Evolutionary conservation across 2,888 invertebrate species (phyloP), one percentile per base, ranked within the genome.

Genomic region (Coenonympha arcania): DNA sequence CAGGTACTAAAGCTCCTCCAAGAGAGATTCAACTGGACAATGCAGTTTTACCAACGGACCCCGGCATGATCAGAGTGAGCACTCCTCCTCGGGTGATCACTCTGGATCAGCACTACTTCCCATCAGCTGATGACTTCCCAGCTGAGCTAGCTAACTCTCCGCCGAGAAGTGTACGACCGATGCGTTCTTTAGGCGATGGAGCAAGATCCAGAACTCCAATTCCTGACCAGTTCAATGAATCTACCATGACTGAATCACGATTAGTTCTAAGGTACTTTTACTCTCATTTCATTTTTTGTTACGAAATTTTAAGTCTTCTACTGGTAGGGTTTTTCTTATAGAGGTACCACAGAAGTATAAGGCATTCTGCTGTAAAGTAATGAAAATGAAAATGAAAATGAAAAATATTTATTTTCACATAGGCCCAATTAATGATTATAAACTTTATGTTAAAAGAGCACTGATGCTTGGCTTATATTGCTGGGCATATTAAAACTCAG

Each of bases 1-100:
- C 64, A 93, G 94, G 93, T 30, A 92, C 94, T 18, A 91, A 92
- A 75, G 94, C 95, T 34, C 90, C 95, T n/a, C 95, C 95, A 2
- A 88, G 94, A 60, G 96, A 96, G 87, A 93, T 95, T 51, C 90
- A 91, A 58, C 81, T 94, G 68, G 96, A 96, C 70, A 94, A 95
- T 87, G 91, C 94, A 9, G 90, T 94, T 56, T 79, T 94, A 70
- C 88, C 89, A 36, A 89, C 90, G 52, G 92, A 92, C 61, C 90
- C 91, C 26, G 89, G 90, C 13, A 90, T 92, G 80, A 89, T 95
- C 43, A 89, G 95, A 56, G 94, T 96, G 40, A 90, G 93, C 80
- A 96, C 96, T 15, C 97, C 97, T 3, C 97, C 97, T 8, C 89
- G 95, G 63, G 91, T 93, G 15, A 91, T 97, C 46, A 96, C 95